Evolutionary conservation across 2,113 vertebrate species (phyloP).

Genomic region (Cygnus atratus): DNA sequence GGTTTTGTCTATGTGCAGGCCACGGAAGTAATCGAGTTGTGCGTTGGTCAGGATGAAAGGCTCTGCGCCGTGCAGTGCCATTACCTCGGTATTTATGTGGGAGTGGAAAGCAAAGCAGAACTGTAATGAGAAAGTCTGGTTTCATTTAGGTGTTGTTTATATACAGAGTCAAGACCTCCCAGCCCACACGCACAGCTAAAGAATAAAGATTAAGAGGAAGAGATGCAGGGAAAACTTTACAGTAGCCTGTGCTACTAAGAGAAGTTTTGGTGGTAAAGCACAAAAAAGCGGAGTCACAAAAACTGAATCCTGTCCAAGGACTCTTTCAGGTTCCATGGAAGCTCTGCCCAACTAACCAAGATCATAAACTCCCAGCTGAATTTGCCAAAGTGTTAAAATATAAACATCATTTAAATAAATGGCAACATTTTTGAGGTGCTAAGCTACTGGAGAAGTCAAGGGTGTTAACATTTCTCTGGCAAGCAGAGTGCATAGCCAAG

Average conservation of each 20-base stretch:
- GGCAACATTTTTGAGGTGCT: neutral
- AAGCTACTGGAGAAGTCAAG: neutral
- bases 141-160: conserved; percentile 48
- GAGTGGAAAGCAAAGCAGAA: conserved; percentile 19
- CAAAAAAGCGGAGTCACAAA: neutral
- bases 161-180: neutral
- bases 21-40: neutral
- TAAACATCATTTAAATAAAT: neutral
- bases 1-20: neutral
- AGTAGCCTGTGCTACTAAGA: neutral
- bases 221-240: neutral
- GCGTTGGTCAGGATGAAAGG: neutral
- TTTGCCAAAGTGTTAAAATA: conserved; percentile 8
- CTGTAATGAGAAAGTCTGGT: conserved; percentile 31
- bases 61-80: fast-evolving
- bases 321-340: neutral
- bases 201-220: neutral
- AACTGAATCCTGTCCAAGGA: neutral
- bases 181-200: conserved; percentile 37
- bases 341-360: neutral
- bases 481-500: neutral
- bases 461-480: conserved; percentile 47
- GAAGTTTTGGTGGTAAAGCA: neutral
- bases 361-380: neutral
- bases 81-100: conserved; percentile 27